A percentile compares a stretch with the other conserved stretches of the same genome.
Evolutionary conservation across 2,797 vertebrate genomes (phyloP).

Genomic region (Schizopygopsis malacanthus): DNA sequence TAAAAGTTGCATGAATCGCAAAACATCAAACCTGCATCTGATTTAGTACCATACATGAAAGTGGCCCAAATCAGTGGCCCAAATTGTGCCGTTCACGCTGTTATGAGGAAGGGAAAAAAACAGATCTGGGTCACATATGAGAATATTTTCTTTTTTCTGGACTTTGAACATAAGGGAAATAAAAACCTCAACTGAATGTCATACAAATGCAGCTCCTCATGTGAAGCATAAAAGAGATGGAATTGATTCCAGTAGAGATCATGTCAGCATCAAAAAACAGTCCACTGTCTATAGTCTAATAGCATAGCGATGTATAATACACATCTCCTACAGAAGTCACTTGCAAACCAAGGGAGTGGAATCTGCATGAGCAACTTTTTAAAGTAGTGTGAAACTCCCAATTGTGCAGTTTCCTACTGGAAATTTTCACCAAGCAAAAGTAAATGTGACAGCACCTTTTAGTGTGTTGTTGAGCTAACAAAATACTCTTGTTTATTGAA

Average conservation of each 20-base stretch:
- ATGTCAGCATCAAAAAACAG: background rate
- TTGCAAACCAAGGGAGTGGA: background rate
- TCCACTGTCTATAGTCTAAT: background rate
- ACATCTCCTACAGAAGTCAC: background rate
- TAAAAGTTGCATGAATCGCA: no score
- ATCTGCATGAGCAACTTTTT: background rate
- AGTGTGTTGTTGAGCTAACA: background rate
- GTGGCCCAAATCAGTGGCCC: no score
- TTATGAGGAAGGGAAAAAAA: no score
- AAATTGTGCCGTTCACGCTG: no score
- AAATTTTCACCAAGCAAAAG: background rate
- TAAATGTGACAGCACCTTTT: background rate
- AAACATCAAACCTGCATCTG: no score
- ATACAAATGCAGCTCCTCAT: background rate
- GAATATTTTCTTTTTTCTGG: no score
- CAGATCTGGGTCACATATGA: no score
- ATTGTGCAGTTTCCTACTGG: background rate
- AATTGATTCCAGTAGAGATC: background rate
- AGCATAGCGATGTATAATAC: background rate
- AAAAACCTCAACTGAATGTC: background rate
- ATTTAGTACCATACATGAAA: no score
- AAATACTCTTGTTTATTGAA: background rate
- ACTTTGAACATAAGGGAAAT: background rate
- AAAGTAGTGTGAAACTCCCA: background rate
- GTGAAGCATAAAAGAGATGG: background rate